These are phyloP conservation scores for Erebia aethiops DNA, from an alignment of 2,888 invertebrate genomes.

Conservation along the genomic window DNA sequence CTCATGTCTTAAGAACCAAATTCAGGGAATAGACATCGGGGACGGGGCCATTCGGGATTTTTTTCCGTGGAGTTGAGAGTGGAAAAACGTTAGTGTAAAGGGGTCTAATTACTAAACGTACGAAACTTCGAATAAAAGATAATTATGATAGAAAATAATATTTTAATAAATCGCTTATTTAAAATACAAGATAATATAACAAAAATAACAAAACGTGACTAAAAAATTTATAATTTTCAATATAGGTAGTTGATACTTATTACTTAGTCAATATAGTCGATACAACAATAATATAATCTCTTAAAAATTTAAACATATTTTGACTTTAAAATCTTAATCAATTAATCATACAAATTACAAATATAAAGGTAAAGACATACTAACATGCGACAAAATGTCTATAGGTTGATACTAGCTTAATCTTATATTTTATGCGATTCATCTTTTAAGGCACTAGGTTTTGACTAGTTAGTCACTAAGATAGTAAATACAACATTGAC, in stretches of 20 bases:
- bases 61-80: no score
- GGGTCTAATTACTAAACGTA: background rate
- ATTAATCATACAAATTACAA: background rate
- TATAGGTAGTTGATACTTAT: slow-evolving; percentile 8
- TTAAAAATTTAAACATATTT: slow-evolving; percentile 27
- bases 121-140: background rate
- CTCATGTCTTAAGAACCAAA: no score
- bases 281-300: slow-evolving; percentile 39
- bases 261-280: no score
- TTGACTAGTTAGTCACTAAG: background rate
- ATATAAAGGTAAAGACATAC: background rate
- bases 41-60: no score
- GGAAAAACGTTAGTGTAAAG: no score
- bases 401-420: background rate
- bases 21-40: no score
- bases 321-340: background rate
- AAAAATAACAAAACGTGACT: slow-evolving; percentile 11
- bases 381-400: background rate
- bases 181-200: slow-evolving; percentile 12
- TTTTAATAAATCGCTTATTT: slow-evolving; percentile 10
- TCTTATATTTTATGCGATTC: slow-evolving; percentile 3
- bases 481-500: background rate
- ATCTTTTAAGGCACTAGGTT: background rate
- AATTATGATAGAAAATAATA: background rate
- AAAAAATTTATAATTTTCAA: background rate